These are phyloP conservation scores for Cheilosia vernalis DNA, from an alignment of 2,888 invertebrate genomes.

Conservation along the genomic window DNA sequence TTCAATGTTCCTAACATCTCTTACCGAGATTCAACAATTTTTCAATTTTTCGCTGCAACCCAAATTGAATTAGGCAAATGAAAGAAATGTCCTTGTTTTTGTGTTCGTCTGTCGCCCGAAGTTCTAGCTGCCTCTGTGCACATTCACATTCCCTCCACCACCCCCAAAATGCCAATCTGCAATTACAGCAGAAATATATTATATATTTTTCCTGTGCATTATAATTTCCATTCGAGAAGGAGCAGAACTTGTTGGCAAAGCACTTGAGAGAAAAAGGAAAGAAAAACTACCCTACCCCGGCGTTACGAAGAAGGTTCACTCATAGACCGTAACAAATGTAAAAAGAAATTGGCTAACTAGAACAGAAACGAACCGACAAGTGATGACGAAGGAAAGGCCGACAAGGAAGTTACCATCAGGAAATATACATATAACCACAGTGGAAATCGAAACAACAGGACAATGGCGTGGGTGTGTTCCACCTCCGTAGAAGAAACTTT, in stretches of 20 bases:
- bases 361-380: conserved; percentile 47
- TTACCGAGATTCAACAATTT: not conserved
- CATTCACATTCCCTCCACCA: not conserved
- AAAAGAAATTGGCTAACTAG: conserved; percentile 58
- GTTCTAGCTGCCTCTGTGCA: not conserved
- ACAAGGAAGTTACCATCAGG: not conserved
- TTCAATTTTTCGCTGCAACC: conserved; percentile 4
- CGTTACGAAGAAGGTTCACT: conserved; percentile 22
- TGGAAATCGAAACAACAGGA: conserved; percentile 54
- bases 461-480: not conserved
- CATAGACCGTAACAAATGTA: conserved; percentile 58
- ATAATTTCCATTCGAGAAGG: conserved; percentile 29
- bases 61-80: conserved; percentile 43
- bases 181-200: conserved; percentile 48
- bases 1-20: not conserved
- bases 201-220: conserved; percentile 18
- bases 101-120: not conserved
- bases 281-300: not conserved
- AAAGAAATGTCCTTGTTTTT: conserved; percentile 1
- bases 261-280: conserved; percentile 4
- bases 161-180: conserved; percentile 32
- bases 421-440: conserved; percentile 34
- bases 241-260: conserved; percentile 10
- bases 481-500: conserved; percentile 3
- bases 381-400: conserved; percentile 15